Conservation (phyloP, 1,140 invertebrate species). For the Aphelinus certus region DNA sequence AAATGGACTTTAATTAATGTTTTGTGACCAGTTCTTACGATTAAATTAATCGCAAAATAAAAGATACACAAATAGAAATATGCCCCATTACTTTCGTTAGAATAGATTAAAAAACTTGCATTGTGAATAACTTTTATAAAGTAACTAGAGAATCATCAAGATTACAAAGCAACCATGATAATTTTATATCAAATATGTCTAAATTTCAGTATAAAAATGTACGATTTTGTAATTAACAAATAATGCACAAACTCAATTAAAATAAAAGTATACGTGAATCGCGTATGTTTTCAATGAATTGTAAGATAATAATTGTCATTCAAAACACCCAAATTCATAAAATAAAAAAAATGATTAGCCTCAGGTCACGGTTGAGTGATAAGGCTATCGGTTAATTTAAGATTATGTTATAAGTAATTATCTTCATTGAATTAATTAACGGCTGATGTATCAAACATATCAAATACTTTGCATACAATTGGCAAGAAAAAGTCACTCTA, state of each 20-base stretch:
- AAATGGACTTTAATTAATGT: too few relatives aligned
- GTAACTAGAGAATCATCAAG: too few relatives aligned
- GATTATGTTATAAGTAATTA: slow-evolving; percentile 15
- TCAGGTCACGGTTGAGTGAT: slow-evolving; percentile 37
- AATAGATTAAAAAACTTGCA: too few relatives aligned
- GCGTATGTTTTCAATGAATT: not conserved
- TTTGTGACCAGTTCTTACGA: too few relatives aligned
- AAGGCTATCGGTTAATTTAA: slow-evolving; percentile 35
- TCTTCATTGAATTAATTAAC: slow-evolving; percentile 32
- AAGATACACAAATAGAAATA: too few relatives aligned
- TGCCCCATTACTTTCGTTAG: too few relatives aligned
- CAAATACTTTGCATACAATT: too few relatives aligned
- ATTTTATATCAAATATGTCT: too few relatives aligned
- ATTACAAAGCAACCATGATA: too few relatives aligned
- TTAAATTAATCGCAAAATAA: too few relatives aligned
- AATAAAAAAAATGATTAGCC: not conserved
- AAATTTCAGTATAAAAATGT: not conserved
- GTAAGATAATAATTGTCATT: slow-evolving; percentile 7
- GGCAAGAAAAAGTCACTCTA: too few relatives aligned
- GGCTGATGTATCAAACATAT: not conserved
- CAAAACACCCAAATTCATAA: not conserved
- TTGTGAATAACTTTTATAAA: too few relatives aligned
- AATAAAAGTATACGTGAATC: not conserved
- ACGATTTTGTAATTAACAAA: not conserved
- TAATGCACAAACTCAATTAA: slow-evolving; percentile 1